Evolutionary conservation across 2,888 invertebrate species (phyloP), one percentile per base, ranked within the genome.

Genomic region (Amiota communis): DNA sequence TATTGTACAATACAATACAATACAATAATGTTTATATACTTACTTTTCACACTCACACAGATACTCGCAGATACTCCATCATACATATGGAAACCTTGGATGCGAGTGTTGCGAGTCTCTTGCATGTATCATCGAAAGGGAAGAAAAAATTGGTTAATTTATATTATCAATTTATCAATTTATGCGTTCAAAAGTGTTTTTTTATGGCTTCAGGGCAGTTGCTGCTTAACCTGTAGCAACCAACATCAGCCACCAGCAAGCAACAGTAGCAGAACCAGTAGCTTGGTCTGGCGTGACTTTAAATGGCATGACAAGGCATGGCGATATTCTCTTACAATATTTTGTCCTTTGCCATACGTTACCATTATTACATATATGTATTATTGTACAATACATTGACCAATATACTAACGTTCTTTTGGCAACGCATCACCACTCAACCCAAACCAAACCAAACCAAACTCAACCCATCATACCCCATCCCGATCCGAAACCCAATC

Each of bases 131-230:
- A 74, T 79, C 73, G 83, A 36, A 4, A 36, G 36, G 36, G 36
- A 36, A 36, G 36, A 36, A 36, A 36, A 36, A 77, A 81, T 84
- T 81, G 83, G 83, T 84, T 82, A 82, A 84, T 84, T 82, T 82
- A 82, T 82, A 82, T 82, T 84, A 84, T 83, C 81, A 84, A 82
- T 82, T 82, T 84, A 82, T 82, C 80, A 82, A 83, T 82, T 82
- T 81, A 84, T 84, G 79, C 84, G 75, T 80, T 84, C 75, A 76
- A 84, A 82, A 84, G 81, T 82, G 79, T 77, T 81, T 82, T 81
- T 82, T 82, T 82, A 83, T 82, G 82, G 80, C 74, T 76, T 77
- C 61, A 68, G 49, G 51, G 67, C 51, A 63, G 64, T 57, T 36
- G 17, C 67, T 47, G 36, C 49, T 17, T 20, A 17, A 15, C 13